A percentile compares a stretch with the other conserved stretches of the same genome.
Evolutionary conservation across 2,888 invertebrate species (phyloP).

Genomic region (Acrobasis suavella): DNA sequence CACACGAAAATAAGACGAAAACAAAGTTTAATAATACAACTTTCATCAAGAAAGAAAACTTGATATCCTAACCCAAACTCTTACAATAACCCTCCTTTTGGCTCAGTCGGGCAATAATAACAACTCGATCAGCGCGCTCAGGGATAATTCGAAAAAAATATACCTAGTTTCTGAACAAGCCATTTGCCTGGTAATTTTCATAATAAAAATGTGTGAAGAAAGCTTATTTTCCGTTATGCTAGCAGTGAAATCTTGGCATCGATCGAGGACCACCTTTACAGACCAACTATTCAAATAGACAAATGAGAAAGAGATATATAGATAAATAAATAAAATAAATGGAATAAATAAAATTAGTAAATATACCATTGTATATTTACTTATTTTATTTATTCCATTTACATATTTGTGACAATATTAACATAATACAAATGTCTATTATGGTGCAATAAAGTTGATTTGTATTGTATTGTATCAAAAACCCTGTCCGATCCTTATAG

Average conservation of each 20-base stretch:
- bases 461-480: too few relatives aligned
- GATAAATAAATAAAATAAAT: too few relatives aligned
- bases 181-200: conserved; percentile 27
- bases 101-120: neutral
- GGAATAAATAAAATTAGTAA: too few relatives aligned
- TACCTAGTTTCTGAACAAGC: conserved; percentile 17
- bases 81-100: neutral
- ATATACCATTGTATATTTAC: too few relatives aligned
- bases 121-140: neutral
- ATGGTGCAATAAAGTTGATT: too few relatives aligned
- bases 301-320: neutral
- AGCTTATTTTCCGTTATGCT: conserved; percentile 25
- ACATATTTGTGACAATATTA: too few relatives aligned
- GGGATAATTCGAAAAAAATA: conserved; percentile 15
- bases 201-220: conserved; percentile 24
- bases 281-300: conserved; percentile 18
- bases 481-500: too few relatives aligned
- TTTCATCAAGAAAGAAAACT: neutral
- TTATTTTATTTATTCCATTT: too few relatives aligned
- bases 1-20: too few relatives aligned
- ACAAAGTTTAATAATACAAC: neutral
- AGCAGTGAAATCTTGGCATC: conserved; percentile 28
- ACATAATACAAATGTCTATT: too few relatives aligned
- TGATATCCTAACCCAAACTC: neutral
- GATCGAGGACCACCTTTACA: conserved; percentile 40